phyloP scores from a whole-genome alignment of 2,888 invertebrate genomes.

The Cremastinae sp. region DNA sequence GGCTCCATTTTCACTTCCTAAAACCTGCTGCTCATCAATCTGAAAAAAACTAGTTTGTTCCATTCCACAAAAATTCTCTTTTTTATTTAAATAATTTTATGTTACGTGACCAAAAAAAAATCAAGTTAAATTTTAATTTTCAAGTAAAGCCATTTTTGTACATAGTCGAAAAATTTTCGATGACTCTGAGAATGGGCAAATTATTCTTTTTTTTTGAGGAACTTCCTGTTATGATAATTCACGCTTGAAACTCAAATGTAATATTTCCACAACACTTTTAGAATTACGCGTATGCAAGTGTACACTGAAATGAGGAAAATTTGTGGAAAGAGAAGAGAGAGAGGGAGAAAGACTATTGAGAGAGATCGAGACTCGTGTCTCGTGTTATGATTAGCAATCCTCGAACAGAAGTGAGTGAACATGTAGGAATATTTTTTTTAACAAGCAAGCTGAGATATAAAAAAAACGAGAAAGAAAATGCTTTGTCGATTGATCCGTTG shows the following conservation, averaged over 20 bases:
- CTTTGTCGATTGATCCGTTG: constrained; percentile 36
- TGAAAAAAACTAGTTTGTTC: background rate
- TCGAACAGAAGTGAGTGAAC: constrained; percentile 70
- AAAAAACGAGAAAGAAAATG: background rate
- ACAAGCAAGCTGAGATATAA: constrained; percentile 43
- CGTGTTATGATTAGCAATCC: constrained; percentile 65
- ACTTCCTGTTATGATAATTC: constrained; percentile 3
- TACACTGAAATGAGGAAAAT: constrained; percentile 42
- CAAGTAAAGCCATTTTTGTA: background rate
- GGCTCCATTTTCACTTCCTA: background rate
- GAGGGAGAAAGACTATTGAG: constrained; percentile 34
- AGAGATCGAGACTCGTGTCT: constrained; percentile 63
- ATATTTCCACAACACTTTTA: background rate
- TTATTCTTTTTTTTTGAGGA: background rate
- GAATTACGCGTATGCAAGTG: constrained; percentile 4
- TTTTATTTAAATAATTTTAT: background rate
- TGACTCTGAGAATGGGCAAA: background rate
- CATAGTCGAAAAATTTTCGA: background rate
- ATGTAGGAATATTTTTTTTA: constrained; percentile 64
- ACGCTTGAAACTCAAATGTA: constrained; percentile 7
- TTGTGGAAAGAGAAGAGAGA: constrained; percentile 39
- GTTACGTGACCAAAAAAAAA: too few species aligned
- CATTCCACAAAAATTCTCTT: background rate
- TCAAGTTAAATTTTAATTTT: background rate
- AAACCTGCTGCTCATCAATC: background rate